Base-by-base conservation (phyloP, 2,113 vertebrate genomes). In the Platycercus adscitus region DNA sequence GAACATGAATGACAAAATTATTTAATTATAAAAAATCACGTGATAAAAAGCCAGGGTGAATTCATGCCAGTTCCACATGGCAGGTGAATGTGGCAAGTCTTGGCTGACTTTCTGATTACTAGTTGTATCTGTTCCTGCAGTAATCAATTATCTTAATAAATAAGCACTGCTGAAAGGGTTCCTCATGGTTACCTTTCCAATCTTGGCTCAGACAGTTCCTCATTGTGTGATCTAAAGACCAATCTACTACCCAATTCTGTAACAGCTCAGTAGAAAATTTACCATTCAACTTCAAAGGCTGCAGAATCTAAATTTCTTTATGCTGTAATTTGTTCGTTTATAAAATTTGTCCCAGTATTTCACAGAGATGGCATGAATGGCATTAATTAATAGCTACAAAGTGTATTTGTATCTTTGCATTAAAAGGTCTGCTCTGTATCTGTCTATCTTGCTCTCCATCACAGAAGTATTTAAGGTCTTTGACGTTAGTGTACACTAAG, bases 381-480 rank as follows among this genome's bases (percentile, higher is more conserved):
- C 70, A 49, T 84, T 91, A 73, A 77, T 89, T 60, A 75, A 52
- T 72, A 37, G 52, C 13, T 68, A 53, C 26, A 47, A 81, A 78
- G 15, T 49, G 21, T 75, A 55, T 83, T 86, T 82, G 53, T 75
- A 71, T 64, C 43, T 43, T 88, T 88, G 35, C 55, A 71, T 86
- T 78, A 71, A 64, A 78, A 69, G 39, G 64, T 15, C 49, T 78
- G 14, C 23, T 88, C 29, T 0, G 0, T 86, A 29, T 78, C 63
- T 86, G 52, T 41, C 85, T 88, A 44, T 93, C 82, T 86, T 87
- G 72, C 31, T 90, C 61, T 96, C 52, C 28, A 64, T 75, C 76
- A 49, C 25, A 37, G 26, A 81, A 86, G 28, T 79, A 46, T 68
- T 93, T 87, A 87, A 87, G 17, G 39, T 35, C 61, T 89, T 64